Evolutionary conservation across 2,113 vertebrate genomes (phyloP).

Genomic region (Calyptomena viridis): DNA sequence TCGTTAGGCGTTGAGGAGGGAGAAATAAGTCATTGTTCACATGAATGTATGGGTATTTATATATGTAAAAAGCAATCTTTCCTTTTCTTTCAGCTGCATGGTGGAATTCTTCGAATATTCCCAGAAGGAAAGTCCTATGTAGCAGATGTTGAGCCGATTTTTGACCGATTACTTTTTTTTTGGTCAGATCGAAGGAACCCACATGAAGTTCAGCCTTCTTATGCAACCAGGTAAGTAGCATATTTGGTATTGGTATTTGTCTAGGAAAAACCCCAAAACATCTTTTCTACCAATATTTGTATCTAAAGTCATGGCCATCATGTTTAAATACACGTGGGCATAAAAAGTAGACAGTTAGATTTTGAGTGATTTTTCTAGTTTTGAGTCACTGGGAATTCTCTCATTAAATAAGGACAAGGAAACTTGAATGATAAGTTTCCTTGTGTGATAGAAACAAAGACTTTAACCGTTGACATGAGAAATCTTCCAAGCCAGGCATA

Average conservation of each 20-base stretch:
- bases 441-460: neutral
- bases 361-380: neutral
- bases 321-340: neutral
- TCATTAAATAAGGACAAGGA: neutral
- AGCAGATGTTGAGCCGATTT: conserved; percentile 90
- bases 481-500: neutral
- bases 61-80: neutral
- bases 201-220: conserved; percentile 94
- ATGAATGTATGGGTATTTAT: neutral
- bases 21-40: neutral
- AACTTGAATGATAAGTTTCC: neutral
- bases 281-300: neutral
- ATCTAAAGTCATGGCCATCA: neutral
- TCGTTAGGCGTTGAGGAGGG: neutral
- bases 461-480: neutral
- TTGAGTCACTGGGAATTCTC: neutral
- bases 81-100: conserved; percentile 80
- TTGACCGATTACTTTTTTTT: conserved; percentile 92
- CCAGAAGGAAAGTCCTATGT: conserved; percentile 89
- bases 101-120: conserved; percentile 91
- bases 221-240: conserved; percentile 80
- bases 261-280: neutral
- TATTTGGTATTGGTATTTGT: neutral
- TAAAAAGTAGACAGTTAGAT: neutral
- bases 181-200: conserved; percentile 97